Evolutionary conservation across 1,140 invertebrate genomes (phyloP).

Genomic region (Phthorimaea operculella): DNA sequence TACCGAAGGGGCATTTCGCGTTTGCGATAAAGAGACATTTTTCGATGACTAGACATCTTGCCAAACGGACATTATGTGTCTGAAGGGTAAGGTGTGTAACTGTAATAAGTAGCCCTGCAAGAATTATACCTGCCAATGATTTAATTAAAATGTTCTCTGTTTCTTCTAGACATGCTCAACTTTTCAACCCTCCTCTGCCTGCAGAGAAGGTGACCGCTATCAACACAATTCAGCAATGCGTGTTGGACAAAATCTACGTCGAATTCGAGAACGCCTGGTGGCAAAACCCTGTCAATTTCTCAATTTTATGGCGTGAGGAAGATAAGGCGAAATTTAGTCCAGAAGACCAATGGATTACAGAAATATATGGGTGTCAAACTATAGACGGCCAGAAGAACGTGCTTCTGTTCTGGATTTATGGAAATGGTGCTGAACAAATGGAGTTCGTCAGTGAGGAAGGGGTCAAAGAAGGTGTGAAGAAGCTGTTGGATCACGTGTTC

Average conservation of each 20-base stretch:
- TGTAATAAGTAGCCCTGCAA: too few relatives aligned
- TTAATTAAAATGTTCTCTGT: background rate
- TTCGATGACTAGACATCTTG: too few relatives aligned
- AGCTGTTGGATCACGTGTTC: conserved; percentile 46
- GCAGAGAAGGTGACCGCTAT: conserved; percentile 71
- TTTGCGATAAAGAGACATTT: too few relatives aligned
- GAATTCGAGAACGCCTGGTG: conserved; percentile 75
- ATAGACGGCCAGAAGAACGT: conserved; percentile 75
- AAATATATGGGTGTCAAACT: conserved; percentile 75
- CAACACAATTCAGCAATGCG: conserved; percentile 75
- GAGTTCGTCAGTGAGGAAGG: conserved; percentile 65
- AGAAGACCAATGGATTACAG: conserved; percentile 68
- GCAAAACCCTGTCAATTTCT: conserved; percentile 64
- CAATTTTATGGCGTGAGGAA: conserved; percentile 70
- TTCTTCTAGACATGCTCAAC: conserved; percentile 49
- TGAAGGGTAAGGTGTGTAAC: too few relatives aligned
- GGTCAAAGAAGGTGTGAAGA: conserved; percentile 59
- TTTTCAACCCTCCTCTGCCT: conserved; percentile 74
- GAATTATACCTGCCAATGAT: too few relatives aligned
- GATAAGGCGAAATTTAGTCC: conserved; percentile 57
- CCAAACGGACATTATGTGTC: too few relatives aligned
- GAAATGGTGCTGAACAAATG: conserved; percentile 68
- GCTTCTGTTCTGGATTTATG: conserved; percentile 73
- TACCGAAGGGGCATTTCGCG: too few relatives aligned
- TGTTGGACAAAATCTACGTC: conserved; percentile 82